Conservation (phyloP, 2,797 vertebrate species). For the Bryconaethiops microstoma region DNA sequence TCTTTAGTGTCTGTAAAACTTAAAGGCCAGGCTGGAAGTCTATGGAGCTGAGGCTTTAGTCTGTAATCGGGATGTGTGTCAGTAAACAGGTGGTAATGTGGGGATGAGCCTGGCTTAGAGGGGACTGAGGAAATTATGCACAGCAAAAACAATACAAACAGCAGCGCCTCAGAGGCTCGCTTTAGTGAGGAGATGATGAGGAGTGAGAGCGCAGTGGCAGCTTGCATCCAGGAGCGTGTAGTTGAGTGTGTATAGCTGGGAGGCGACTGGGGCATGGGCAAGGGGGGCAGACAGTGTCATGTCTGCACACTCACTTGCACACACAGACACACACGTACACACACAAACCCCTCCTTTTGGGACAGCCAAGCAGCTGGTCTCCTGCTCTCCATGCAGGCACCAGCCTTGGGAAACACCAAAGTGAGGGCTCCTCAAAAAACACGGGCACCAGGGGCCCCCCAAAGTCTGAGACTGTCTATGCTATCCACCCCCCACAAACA, state of each 20-base stretch:
- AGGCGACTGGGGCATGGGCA: constrained; percentile 65
- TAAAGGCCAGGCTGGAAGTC: background rate
- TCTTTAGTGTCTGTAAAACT: constrained; percentile 23
- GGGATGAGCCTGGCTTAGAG: constrained; percentile 63
- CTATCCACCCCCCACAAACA: constrained; percentile 56
- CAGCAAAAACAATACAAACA: constrained; percentile 80
- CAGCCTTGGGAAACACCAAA: constrained; percentile 79
- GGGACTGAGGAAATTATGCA: constrained; percentile 80
- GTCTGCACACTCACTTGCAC: constrained; percentile 67
- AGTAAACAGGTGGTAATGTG: constrained; percentile 80
- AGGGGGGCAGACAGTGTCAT: constrained; percentile 74
- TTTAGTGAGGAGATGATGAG: constrained; percentile 77
- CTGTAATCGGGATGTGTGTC: constrained; percentile 55
- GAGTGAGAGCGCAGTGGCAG: constrained; percentile 67
- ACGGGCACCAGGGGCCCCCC: constrained; percentile 77
- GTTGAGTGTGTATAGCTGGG: constrained; percentile 64
- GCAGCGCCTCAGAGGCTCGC: constrained; percentile 77
- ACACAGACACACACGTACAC: constrained; percentile 43
- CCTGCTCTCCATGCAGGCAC: constrained; percentile 72
- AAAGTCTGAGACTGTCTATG: constrained; percentile 73
- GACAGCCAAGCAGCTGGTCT: constrained; percentile 82
- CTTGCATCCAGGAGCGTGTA: constrained; percentile 66
- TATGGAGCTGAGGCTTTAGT: constrained; percentile 2
- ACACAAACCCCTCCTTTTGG: constrained; percentile 64
- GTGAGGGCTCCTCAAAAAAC: constrained; percentile 65